Evolutionary conservation across 2,888 invertebrate genomes (phyloP), one percentile per base, ranked within the genome.

Genomic region (Drosophila macrospina): DNA sequence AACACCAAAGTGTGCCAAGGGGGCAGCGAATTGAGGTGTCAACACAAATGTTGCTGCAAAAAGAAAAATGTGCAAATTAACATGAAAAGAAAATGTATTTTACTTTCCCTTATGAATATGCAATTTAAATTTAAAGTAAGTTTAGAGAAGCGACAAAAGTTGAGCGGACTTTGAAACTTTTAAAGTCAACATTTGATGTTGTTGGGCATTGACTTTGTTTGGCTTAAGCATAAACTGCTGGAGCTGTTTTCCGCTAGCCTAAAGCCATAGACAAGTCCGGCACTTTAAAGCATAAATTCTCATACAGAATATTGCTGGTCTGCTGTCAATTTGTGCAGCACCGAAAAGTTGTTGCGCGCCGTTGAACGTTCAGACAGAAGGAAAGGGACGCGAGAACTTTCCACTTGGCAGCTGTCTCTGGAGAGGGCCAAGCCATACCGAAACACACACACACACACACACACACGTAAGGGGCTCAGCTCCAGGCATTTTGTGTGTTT

Each of bases 291-390:
- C 66, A 71, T 59, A 65, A 64, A 66, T 63, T 69, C 57, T 28
- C 42, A 32, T 59, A 66, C 47, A 55, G 64, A 63, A 41, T 64
- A 52, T 74, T 48, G 67, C 57, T 57, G 65, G 42, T 56, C 57
- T 36, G 60, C 60, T 80, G 82, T 79, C 74, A 74, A 69, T 75
- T 78, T 73, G 65, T 47, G 73, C 55, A 26, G 56, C 44, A 30
- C 59, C 73, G 45, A 50, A 62, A 69, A 84, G 81, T 82, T 82
- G 84, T 83, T 82, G 82, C 86, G 86, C 86, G 50, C 81, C 81
- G 81, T 39, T 80, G 81, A 80, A 65, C 76, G 20, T 77, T 68
- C 75, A 69, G 85, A 80, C 76, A 74, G 20, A 78, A 55, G 71
- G 20, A 78, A 55, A 70, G 64, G 85, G 73, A 83, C 67, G 72